Conservation (phyloP, 1,140 invertebrate genomes). For the Armadillidium nasatum region DNA sequence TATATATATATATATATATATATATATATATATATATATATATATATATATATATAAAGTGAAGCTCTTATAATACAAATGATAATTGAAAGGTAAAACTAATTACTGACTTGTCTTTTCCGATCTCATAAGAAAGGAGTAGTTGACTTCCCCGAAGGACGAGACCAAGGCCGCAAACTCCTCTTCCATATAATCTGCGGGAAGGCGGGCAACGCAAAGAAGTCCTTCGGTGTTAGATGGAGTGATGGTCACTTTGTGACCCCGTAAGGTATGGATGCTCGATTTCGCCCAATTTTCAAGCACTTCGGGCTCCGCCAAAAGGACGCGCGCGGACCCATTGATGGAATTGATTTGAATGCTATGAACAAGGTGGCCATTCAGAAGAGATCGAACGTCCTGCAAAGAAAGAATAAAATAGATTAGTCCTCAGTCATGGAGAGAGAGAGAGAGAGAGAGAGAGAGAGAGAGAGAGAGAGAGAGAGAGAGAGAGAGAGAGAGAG, state of each 20-base stretch:
- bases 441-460: too few species aligned
- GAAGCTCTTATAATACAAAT: not conserved
- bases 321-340: slow-evolving; percentile 33
- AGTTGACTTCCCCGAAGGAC: slow-evolving; percentile 53
- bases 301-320: slow-evolving; percentile 40
- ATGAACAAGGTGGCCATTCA: slow-evolving; percentile 34
- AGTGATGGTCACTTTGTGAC: slow-evolving; percentile 51
- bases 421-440: not conserved
- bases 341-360: slow-evolving; percentile 48
- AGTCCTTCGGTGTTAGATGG: slow-evolving; percentile 55
- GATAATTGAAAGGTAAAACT: not conserved
- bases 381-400: slow-evolving; percentile 38
- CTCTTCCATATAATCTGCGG: slow-evolving; percentile 52
- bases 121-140: slow-evolving; percentile 57
- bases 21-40: slow-evolving; percentile 15
- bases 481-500: too few species aligned
- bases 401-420: not conserved
- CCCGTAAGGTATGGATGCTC: slow-evolving; percentile 48
- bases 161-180: slow-evolving; percentile 54
- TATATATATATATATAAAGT: not conserved
- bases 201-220: slow-evolving; percentile 57
- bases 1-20: slow-evolving; percentile 1
- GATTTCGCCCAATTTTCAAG: slow-evolving; percentile 40
- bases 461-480: too few species aligned
- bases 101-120: slow-evolving; percentile 53